Evolutionary conservation across 2,797 vertebrate genomes (phyloP).

Genomic region (Phrynocephalus vlangalii): DNA sequence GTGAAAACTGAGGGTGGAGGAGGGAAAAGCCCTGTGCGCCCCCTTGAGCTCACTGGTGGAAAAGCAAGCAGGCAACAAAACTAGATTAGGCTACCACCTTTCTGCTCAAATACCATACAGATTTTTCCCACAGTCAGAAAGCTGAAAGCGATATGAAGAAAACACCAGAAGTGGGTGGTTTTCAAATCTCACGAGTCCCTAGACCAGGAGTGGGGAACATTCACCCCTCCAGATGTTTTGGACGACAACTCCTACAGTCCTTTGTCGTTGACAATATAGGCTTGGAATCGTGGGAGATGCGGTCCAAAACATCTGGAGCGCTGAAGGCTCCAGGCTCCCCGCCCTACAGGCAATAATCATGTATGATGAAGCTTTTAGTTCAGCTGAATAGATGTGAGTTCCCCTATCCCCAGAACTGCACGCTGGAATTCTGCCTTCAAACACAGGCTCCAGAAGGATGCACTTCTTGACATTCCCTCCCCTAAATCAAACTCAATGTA

Average conservation of each 20-base stretch:
- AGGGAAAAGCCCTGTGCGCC: not conserved
- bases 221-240: no score
- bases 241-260: no score
- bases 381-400: not conserved
- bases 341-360: not conserved
- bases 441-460: not conserved
- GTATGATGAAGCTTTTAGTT: not conserved
- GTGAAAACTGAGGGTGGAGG: not conserved
- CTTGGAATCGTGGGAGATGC: no score
- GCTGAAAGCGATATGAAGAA: not conserved
- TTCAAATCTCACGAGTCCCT: not conserved
- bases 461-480: conserved; percentile 17
- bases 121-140: not conserved
- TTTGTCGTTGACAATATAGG: no score
- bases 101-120: not conserved
- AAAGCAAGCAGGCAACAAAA: not conserved
- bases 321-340: no score
- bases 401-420: not conserved
- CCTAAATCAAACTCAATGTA: conserved; percentile 30
- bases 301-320: no score
- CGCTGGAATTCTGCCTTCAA: no score
- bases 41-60: not conserved
- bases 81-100: not conserved
- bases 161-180: not conserved
- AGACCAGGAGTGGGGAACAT: no score